These are phyloP conservation scores for Pachliopta kotzebuea DNA, from an alignment of 2,888 invertebrate species.

Conservation along the genomic window DNA sequence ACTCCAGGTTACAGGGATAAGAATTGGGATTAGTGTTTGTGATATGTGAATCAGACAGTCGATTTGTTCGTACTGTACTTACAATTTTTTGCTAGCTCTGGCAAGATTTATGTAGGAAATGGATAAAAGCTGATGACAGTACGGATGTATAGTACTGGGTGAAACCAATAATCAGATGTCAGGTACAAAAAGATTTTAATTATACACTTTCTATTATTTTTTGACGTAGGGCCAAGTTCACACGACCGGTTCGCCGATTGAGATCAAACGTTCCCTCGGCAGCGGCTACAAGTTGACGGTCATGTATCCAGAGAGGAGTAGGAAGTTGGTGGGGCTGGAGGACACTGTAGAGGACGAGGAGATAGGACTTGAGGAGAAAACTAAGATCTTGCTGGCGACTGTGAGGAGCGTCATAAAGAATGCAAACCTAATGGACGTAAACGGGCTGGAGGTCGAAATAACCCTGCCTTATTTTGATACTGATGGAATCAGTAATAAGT, in stretches of 20 bases:
- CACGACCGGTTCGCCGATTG: conserved; percentile 79
- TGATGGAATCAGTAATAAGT: conserved; percentile 76
- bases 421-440: conserved; percentile 61
- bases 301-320: conserved; percentile 47
- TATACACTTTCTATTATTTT: too few relatives aligned
- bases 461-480: conserved; percentile 74
- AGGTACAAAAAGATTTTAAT: too few relatives aligned
- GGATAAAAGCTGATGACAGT: too few relatives aligned
- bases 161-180: too few relatives aligned
- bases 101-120: too few relatives aligned
- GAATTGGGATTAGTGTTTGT: too few relatives aligned
- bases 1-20: too few relatives aligned
- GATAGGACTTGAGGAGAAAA: conserved; percentile 49
- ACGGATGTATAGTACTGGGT: too few relatives aligned
- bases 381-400: conserved; percentile 60
- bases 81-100: too few relatives aligned
- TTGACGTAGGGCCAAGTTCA: conserved; percentile 73
- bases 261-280: conserved; percentile 78
- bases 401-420: conserved; percentile 68
- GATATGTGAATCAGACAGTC: too few relatives aligned
- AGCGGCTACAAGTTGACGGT: conserved; percentile 78
- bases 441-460: conserved; percentile 62
- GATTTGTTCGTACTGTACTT: too few relatives aligned
- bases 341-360: conserved; percentile 35
- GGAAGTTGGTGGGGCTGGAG: conserved; percentile 24